phyloP scores from a whole-genome alignment of 2,888 invertebrate genomes.

The Leptogaster cylindrica region DNA sequence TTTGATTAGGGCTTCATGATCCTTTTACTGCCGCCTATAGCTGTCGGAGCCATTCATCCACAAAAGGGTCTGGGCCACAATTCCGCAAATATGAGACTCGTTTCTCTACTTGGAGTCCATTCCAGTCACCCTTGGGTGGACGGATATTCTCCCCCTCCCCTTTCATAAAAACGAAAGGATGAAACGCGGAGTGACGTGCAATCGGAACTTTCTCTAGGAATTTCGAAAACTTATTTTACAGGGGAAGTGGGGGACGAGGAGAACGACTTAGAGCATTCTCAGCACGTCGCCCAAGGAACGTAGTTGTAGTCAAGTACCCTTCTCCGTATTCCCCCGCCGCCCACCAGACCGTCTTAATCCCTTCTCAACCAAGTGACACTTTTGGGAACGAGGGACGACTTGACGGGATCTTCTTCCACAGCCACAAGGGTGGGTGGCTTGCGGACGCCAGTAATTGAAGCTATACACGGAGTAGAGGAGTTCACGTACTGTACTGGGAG shows the following conservation, averaged over 20 bases:
- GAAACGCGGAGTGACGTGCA: background rate
- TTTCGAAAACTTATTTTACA: conserved; percentile 4
- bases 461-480: background rate
- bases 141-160: conserved; percentile 16
- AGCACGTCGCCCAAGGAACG: background rate
- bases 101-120: conserved; percentile 43
- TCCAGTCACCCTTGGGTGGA: conserved; percentile 33
- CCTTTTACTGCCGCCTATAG: background rate
- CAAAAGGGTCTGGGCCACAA: conserved; percentile 18
- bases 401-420: conserved; percentile 26
- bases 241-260: background rate
- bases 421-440: conserved; percentile 5
- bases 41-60: conserved; percentile 18
- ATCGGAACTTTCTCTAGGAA: too few species aligned
- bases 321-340: background rate
- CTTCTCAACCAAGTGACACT: conserved; percentile 16
- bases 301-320: background rate
- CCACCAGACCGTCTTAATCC: conserved; percentile 19
- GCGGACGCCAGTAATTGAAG: conserved; percentile 23
- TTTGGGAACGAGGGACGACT: conserved; percentile 10
- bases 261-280: background rate
- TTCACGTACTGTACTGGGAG: conserved; percentile 22
- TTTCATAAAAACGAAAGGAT: too few species aligned
- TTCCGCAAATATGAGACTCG: conserved; percentile 42
- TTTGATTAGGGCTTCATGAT: conserved; percentile 25